phyloP scores from a whole-genome alignment of 2,113 vertebrate species.

The Dipodomys merriami region DNA sequence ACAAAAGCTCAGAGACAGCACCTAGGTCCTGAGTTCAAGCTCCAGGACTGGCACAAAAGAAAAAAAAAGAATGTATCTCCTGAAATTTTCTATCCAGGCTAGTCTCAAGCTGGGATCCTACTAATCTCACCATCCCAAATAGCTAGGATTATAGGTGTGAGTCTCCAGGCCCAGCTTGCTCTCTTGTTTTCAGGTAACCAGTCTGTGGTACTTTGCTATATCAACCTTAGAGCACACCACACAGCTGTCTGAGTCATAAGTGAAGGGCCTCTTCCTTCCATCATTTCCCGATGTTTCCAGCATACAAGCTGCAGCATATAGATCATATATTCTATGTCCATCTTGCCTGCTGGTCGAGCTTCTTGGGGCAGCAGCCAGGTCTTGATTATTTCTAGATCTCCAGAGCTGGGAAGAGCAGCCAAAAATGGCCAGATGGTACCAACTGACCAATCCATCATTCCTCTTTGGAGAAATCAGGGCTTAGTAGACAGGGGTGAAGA shows the following conservation, averaged over 20 bases:
- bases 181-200: too few relatives aligned
- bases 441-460: neutral
- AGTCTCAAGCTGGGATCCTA: too few relatives aligned
- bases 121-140: too few relatives aligned
- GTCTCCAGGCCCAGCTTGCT: too few relatives aligned
- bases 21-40: too few relatives aligned
- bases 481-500: neutral
- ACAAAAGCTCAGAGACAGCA: too few relatives aligned
- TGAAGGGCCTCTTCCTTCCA: neutral
- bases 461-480: neutral
- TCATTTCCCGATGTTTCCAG: neutral
- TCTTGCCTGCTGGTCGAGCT: neutral
- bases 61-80: too few relatives aligned
- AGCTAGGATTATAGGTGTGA: too few relatives aligned
- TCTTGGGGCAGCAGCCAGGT: neutral
- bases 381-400: neutral
- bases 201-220: neutral
- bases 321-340: neutral
- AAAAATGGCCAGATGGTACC: neutral
- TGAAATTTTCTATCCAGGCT: too few relatives aligned
- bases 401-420: neutral
- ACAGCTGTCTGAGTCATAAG: neutral
- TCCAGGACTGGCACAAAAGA: too few relatives aligned
- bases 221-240: neutral
- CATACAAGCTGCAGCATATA: accelerated